These are phyloP conservation scores for Pyrgus malvae DNA, from an alignment of 2,888 invertebrate species.

Conservation along the genomic window DNA sequence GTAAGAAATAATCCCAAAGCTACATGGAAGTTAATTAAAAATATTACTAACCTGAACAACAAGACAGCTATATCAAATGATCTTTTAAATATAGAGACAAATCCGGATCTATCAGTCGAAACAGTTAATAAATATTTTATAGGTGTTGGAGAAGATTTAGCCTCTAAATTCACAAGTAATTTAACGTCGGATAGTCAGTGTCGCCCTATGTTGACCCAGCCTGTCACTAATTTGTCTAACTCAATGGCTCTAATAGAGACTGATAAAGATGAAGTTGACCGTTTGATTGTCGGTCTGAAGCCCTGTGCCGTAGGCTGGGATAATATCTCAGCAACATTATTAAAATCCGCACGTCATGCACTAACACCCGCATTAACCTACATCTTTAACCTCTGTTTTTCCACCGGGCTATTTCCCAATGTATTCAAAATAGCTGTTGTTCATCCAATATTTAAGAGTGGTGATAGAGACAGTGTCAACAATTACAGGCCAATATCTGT, in stretches of 20 bases:
- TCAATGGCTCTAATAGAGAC: conserved; percentile 17
- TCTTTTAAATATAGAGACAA: background rate
- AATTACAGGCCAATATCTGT: conserved; percentile 23
- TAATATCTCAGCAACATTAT: conserved; percentile 1
- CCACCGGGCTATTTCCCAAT: background rate
- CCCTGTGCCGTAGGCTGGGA: conserved; percentile 9
- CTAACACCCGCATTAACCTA: conserved; percentile 3
- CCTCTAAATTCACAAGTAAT: conserved; percentile 1
- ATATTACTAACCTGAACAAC: background rate
- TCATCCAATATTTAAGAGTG: conserved; percentile 11
- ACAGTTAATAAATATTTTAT: conserved; percentile 5
- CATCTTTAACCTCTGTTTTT: conserved; percentile 16
- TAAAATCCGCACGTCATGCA: conserved; percentile 3
- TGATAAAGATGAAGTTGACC: conserved; percentile 9
- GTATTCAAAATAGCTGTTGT: conserved; percentile 13
- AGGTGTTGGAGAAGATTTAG: background rate
- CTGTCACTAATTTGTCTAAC: too few species aligned
- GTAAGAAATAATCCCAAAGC: conserved; percentile 2
- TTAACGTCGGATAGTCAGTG: too few species aligned
- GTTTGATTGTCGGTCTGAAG: conserved; percentile 9
- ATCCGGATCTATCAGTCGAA: background rate
- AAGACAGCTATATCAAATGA: background rate
- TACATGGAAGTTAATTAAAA: conserved; percentile 21
- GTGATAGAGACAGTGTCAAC: conserved; percentile 12
- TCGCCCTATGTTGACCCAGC: too few species aligned